Evolutionary conservation across 2,113 vertebrate genomes (phyloP).

Genomic region (Capra hircus): DNA sequence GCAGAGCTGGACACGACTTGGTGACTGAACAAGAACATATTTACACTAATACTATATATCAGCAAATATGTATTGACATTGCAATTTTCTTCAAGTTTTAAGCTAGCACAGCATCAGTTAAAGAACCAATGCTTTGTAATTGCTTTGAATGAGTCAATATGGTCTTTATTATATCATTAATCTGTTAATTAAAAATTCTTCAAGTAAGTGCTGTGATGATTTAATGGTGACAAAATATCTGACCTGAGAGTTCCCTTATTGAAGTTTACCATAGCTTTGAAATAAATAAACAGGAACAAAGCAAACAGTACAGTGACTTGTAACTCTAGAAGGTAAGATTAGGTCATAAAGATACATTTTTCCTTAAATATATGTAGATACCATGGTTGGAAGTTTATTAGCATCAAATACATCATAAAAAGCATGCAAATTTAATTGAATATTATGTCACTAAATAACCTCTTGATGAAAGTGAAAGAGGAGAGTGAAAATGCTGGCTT

Average conservation of each 20-base stretch:
- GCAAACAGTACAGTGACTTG: background rate
- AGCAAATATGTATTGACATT: background rate
- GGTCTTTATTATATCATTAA: slow-evolving; percentile 3
- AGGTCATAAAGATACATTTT: background rate
- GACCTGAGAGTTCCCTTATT: background rate
- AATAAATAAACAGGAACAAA: background rate
- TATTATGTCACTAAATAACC: background rate
- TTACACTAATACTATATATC: background rate
- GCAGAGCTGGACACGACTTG: background rate
- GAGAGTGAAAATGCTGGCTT: too few species aligned
- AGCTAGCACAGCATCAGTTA: background rate
- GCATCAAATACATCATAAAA: background rate
- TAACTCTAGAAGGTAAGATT: background rate
- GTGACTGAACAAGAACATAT: background rate
- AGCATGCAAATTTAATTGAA: background rate
- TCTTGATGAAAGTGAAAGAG: too few species aligned
- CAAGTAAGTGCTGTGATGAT: background rate
- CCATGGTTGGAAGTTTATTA: background rate
- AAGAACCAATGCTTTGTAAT: background rate
- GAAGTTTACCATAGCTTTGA: background rate
- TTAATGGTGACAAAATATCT: slow-evolving; percentile 19
- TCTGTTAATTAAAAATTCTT: slow-evolving; percentile 36
- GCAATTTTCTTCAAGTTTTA: slow-evolving; percentile 19
- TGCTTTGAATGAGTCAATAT: background rate
- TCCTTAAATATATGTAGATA: background rate